Conservation (phyloP, 1,140 invertebrate genomes). For the Drosophila nasuta region DNA sequence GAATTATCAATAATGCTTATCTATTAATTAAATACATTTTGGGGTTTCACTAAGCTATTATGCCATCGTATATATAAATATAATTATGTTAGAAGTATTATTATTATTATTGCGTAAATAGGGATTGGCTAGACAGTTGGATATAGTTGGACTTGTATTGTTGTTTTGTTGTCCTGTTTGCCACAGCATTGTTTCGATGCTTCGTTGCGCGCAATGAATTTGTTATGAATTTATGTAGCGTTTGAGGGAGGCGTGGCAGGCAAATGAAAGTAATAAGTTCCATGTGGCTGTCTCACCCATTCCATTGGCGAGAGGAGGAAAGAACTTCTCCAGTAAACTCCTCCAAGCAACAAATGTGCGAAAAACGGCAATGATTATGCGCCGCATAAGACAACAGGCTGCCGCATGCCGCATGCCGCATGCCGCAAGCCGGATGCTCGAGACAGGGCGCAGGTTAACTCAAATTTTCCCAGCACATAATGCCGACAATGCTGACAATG, state of each 20-base stretch:
- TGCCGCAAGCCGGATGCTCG: neutral
- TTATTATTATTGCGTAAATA: too few species aligned
- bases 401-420: slow-evolving; percentile 31
- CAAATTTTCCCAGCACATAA: slow-evolving; percentile 75
- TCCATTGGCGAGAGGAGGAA: neutral
- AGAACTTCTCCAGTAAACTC: neutral
- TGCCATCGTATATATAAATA: too few species aligned
- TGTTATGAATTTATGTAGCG: slow-evolving; percentile 77
- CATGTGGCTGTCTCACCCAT: slow-evolving; percentile 69
- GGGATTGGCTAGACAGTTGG: slow-evolving; percentile 13
- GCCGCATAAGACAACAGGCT: slow-evolving; percentile 73
- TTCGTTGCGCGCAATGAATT: slow-evolving; percentile 81
- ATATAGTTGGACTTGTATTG: slow-evolving; percentile 28
- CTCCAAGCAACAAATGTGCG: slow-evolving; percentile 64
- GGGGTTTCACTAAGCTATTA: too few species aligned
- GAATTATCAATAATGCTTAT: too few species aligned
- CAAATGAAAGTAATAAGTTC: slow-evolving; percentile 82
- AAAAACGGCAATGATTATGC: slow-evolving; percentile 81
- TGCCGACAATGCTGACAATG: slow-evolving; percentile 79
- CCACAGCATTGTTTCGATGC: slow-evolving; percentile 62
- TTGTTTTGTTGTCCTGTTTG: slow-evolving; percentile 8
- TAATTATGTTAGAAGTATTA: neutral
- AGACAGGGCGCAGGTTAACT: slow-evolving; percentile 65
- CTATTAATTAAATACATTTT: too few species aligned
- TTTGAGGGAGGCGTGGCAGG: slow-evolving; percentile 36